Conservation (phyloP, 1,140 invertebrate genomes). For the Drosophila tani region DNA sequence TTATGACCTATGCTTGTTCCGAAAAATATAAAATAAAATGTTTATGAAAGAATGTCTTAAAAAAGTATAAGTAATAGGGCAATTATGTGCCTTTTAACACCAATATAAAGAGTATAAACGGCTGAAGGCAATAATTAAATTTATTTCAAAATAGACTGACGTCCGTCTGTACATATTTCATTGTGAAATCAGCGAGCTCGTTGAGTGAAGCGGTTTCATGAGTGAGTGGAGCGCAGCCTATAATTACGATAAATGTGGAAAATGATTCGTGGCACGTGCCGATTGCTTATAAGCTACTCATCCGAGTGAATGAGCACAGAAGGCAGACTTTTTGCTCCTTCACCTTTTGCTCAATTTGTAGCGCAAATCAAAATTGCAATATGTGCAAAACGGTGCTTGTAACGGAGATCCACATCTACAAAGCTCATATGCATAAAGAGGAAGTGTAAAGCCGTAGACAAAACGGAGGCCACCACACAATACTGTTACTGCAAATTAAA, state of each 20-base stretch:
- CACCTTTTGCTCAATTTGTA: slow-evolving; percentile 18
- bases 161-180: neutral
- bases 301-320: slow-evolving; percentile 21
- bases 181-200: slow-evolving; percentile 21
- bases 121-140: slow-evolving; percentile 14
- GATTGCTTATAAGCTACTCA: neutral
- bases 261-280: slow-evolving; percentile 20
- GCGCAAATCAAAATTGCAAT: slow-evolving; percentile 1
- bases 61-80: neutral
- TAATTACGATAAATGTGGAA: slow-evolving; percentile 39
- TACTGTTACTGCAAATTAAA: slow-evolving; percentile 16
- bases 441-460: slow-evolving; percentile 23
- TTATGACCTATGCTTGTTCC: neutral
- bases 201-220: slow-evolving; percentile 28
- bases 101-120: slow-evolving; percentile 1
- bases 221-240: slow-evolving; percentile 20
- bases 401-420: slow-evolving; percentile 25
- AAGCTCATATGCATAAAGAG: slow-evolving; percentile 3
- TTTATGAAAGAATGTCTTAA: neutral
- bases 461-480: neutral
- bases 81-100: slow-evolving; percentile 16
- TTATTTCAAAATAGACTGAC: slow-evolving; percentile 13
- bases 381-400: slow-evolving; percentile 15
- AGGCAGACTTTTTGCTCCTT: slow-evolving; percentile 7
- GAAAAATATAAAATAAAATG: neutral